Percentiles rank a stretch among this genome's conserved stretches.
These are phyloP conservation scores for Pelecanus crispus DNA, from an alignment of 2,113 vertebrate species.

Conservation along the genomic window DNA sequence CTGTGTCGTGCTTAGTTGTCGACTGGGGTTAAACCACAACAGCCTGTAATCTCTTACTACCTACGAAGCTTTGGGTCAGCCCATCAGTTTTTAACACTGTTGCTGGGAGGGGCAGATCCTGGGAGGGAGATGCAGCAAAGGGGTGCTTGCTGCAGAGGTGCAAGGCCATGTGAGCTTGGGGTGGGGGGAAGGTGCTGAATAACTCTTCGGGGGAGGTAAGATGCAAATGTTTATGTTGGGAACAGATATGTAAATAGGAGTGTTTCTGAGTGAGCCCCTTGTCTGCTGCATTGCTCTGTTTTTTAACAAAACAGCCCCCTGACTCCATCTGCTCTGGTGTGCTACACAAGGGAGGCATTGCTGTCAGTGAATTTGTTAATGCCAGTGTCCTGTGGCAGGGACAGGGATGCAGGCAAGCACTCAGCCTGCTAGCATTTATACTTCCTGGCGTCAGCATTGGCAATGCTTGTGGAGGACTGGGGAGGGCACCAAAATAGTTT, in stretches of 20 bases:
- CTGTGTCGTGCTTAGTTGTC: too few relatives aligned
- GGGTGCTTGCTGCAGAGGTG: neutral
- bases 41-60: neutral
- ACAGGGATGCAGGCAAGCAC: neutral
- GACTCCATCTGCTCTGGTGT: neutral
- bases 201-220: neutral
- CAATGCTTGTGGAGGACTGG: neutral
- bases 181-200: neutral
- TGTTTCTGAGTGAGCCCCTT: neutral
- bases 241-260: neutral
- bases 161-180: neutral
- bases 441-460: conserved; percentile 37
- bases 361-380: conserved; percentile 5
- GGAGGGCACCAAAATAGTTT: conserved; percentile 50
- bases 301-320: neutral
- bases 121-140: neutral
- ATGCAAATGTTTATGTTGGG: neutral
- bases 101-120: neutral
- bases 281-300: neutral
- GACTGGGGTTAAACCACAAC: too few relatives aligned
- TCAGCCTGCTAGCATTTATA: conserved; percentile 30
- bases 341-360: neutral
- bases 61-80: neutral
- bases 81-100: neutral
- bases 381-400: neutral